Conservation (phyloP, 2,113 vertebrate species). For the Puma concolor region DNA sequence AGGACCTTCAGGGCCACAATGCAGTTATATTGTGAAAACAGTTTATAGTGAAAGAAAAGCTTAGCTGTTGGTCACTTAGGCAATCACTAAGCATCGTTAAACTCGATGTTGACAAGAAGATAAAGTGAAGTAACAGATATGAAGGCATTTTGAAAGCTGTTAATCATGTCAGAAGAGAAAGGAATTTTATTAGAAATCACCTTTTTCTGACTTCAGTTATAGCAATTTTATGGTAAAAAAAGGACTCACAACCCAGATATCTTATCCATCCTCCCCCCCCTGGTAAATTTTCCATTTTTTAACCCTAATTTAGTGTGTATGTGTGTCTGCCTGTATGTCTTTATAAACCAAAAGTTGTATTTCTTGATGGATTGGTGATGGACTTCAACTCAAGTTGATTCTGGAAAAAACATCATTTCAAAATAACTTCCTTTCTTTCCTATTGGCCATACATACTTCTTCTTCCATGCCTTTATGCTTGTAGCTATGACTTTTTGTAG, state of each 20-base stretch:
- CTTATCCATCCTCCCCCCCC: not conserved
- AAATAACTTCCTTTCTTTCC: not conserved
- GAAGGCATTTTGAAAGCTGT: not conserved
- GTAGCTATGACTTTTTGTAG: not conserved
- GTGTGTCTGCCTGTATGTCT: not conserved
- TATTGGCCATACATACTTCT: not conserved
- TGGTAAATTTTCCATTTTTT: not conserved
- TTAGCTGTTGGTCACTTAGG: not conserved
- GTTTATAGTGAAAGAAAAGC: not conserved
- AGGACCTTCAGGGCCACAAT: not conserved
- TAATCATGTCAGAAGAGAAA: not conserved
- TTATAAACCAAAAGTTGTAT: not conserved
- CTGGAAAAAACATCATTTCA: slow-evolving; percentile 12
- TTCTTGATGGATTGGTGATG: not conserved
- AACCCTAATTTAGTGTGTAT: not conserved
- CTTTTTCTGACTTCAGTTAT: not conserved
- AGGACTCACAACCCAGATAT: not conserved
- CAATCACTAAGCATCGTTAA: not conserved
- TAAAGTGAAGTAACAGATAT: not conserved
- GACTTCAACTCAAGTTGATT: not conserved
- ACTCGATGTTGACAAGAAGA: not conserved
- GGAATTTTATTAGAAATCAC: slow-evolving; percentile 13
- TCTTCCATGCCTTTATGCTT: not conserved
- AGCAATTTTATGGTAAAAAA: not conserved
- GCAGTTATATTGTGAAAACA: not conserved